phyloP scores from a whole-genome alignment of 2,888 invertebrate genomes.

The Dicyrtomina minuta region DNA sequence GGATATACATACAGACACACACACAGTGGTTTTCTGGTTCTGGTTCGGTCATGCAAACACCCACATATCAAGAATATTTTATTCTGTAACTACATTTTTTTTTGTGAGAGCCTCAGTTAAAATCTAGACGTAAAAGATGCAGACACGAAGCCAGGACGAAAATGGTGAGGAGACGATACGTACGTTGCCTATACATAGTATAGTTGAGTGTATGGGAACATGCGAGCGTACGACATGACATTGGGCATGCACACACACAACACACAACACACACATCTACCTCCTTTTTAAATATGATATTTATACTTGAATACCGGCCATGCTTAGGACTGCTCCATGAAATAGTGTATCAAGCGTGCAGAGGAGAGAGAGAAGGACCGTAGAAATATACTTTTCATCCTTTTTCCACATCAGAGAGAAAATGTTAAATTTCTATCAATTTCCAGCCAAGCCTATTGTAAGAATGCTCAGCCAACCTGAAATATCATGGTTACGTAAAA shows the following conservation, averaged over 20 bases:
- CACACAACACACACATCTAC: too few relatives aligned
- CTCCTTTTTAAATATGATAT: too few relatives aligned
- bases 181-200: too few relatives aligned
- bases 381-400: too few relatives aligned
- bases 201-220: too few relatives aligned
- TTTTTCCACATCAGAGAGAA: background rate
- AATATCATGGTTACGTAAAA: conserved; percentile 27
- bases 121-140: too few relatives aligned
- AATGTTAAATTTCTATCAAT: conserved; percentile 25
- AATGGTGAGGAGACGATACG: too few relatives aligned
- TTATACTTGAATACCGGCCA: background rate
- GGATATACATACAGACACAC: background rate
- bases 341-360: too few relatives aligned
- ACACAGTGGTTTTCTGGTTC: conserved; percentile 24
- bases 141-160: too few relatives aligned
- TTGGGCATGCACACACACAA: background rate
- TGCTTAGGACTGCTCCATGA: background rate
- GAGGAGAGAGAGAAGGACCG: too few relatives aligned
- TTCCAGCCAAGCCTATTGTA: conserved; percentile 24
- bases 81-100: conserved; percentile 19
- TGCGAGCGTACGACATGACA: background rate
- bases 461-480: conserved; percentile 27
- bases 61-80: conserved; percentile 26
- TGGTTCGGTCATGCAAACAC: conserved; percentile 32
- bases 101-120: background rate